These are phyloP conservation scores for Drosophila bocki DNA, from an alignment of 1,140 invertebrate genomes.

Conservation along the genomic window DNA sequence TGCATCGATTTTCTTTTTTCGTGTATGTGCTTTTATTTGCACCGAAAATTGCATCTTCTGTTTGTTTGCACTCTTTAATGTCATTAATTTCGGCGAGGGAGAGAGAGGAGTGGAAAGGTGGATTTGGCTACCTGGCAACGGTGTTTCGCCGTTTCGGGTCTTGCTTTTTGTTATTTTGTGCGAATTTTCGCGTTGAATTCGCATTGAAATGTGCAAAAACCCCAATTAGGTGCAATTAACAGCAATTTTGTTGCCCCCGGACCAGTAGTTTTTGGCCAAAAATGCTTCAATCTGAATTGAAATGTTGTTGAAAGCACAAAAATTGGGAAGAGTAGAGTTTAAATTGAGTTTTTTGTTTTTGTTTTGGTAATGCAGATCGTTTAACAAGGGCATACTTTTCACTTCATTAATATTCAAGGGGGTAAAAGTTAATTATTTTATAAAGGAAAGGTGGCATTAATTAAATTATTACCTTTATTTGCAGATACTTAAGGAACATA, in stretches of 20 bases:
- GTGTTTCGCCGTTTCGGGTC: constrained; percentile 24
- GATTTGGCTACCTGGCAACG: constrained; percentile 21
- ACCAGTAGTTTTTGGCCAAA: constrained; percentile 29
- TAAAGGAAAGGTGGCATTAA: neutral
- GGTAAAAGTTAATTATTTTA: neutral
- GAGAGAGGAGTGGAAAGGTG: neutral
- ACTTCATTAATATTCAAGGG: constrained; percentile 12
- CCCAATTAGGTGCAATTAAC: constrained; percentile 77
- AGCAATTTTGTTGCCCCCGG: constrained; percentile 53
- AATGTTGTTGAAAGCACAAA: constrained; percentile 18
- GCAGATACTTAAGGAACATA: neutral
- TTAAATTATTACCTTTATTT: no score
- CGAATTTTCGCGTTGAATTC: constrained; percentile 72
- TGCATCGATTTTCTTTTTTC: constrained; percentile 45
- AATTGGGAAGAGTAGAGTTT: constrained; percentile 4
- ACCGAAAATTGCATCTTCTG: constrained; percentile 62
- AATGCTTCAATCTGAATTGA: constrained; percentile 22
- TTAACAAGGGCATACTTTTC: constrained; percentile 13
- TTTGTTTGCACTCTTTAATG: constrained; percentile 52
- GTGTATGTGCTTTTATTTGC: constrained; percentile 47
- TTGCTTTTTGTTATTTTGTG: constrained; percentile 73
- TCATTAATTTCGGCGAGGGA: constrained; percentile 55
- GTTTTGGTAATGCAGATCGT: constrained; percentile 7
- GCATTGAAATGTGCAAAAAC: constrained; percentile 77
- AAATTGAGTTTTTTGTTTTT: constrained; percentile 5